Evolutionary conservation across 2,888 invertebrate species (phyloP).

Genomic region (Copidosoma aretas): DNA sequence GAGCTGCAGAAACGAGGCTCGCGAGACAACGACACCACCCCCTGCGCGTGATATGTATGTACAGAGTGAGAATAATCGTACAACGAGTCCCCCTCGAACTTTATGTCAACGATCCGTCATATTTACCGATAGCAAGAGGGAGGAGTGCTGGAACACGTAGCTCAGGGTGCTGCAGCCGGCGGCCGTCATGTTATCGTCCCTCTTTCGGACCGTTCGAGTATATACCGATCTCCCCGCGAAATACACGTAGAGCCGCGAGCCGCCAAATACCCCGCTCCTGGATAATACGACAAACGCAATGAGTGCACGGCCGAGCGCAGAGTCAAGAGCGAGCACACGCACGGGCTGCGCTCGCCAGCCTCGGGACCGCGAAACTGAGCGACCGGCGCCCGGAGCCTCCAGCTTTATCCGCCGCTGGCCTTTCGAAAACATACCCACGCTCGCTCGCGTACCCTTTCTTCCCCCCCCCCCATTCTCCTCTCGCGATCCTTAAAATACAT

Average conservation of each 20-base stretch:
- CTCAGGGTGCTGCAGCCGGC: slow-evolving; percentile 46
- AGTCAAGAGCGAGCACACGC: too few species aligned
- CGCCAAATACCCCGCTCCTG: too few species aligned
- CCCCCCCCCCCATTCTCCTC: background rate
- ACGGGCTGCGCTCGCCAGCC: background rate
- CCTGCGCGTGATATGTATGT: too few species aligned
- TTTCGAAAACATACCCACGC: background rate
- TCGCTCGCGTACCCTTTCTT: slow-evolving; percentile 10
- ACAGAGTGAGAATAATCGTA: too few species aligned
- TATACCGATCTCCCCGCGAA: background rate
- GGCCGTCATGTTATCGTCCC: slow-evolving; percentile 38
- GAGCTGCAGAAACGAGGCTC: too few species aligned
- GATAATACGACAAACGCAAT: too few species aligned
- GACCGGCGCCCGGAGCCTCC: slow-evolving; percentile 3
- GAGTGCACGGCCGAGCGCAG: too few species aligned
- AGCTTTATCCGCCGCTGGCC: slow-evolving; percentile 22
- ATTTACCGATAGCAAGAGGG: slow-evolving; percentile 58
- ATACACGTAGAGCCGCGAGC: too few species aligned
- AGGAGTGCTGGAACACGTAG: slow-evolving; percentile 59
- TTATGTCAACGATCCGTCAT: background rate
- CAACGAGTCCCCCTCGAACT: too few species aligned
- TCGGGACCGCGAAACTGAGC: slow-evolving; percentile 14
- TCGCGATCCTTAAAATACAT: background rate
- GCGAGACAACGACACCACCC: too few species aligned
- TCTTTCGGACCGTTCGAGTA: background rate